These are phyloP conservation scores for Aricia artaxerxes DNA, from an alignment of 2,888 invertebrate genomes.

Conservation along the genomic window DNA sequence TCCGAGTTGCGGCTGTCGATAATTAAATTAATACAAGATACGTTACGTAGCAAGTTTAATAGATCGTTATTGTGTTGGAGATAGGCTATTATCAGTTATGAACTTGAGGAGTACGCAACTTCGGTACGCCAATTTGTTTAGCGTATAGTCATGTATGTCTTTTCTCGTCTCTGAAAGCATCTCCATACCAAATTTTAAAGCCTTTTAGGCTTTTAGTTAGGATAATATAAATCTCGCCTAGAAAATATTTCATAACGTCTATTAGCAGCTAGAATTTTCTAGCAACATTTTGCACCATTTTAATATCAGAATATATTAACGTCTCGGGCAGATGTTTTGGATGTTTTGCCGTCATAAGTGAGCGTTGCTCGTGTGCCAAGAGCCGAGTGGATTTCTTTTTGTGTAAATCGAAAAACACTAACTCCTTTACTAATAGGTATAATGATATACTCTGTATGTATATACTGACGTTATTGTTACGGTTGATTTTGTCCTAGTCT, in stretches of 20 bases:
- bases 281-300: background rate
- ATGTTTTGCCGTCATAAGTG: background rate
- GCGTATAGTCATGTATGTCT: too few species aligned
- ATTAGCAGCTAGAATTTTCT: background rate
- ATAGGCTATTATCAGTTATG: slow-evolving; percentile 8
- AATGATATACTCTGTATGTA: background rate
- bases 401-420: background rate
- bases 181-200: too few species aligned
- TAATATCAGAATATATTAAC: slow-evolving; percentile 16
- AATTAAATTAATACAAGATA: background rate
- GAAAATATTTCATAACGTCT: background rate
- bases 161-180: too few species aligned
- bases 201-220: too few species aligned
- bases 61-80: background rate
- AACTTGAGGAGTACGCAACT: background rate
- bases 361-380: background rate
- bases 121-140: too few species aligned
- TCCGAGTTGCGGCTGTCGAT: background rate
- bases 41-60: background rate
- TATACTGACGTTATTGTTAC: too few species aligned
- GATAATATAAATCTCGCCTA: background rate
- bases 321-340: slow-evolving; percentile 12
- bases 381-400: background rate
- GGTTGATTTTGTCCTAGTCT: too few species aligned
- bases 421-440: background rate